Base-by-base conservation (phyloP, 2,888 invertebrate genomes). In the Physocephala rufipes region DNA sequence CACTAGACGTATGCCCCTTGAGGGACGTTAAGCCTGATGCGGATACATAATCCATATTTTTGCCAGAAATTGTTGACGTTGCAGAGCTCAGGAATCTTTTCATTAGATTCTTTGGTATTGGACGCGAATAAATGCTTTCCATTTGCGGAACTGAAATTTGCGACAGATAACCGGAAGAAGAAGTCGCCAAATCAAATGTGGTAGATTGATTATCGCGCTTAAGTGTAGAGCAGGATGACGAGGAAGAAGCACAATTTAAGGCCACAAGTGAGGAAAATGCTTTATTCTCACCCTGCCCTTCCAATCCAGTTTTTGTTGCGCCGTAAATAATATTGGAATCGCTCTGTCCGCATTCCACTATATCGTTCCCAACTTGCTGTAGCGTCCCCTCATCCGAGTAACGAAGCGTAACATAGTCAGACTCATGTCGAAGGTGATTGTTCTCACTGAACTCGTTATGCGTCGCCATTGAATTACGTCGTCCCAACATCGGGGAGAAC, bases 331-430 rank as follows among this genome's bases (percentile, higher is more conserved):
- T 24, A 13, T 36, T 76, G 71, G n/a, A 78, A 70, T 13, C 55
- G n/a, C 16, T 53, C 12, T 21, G 36, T 12, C 12, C 51, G 5
- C 70, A 70, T 2, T 66, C 71, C 7, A 82, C 77, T 2, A 73
- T 43, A 53, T 84, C 82, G 45, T 81, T 80, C 36, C 82, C 85
- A 16, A 86, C 80, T 3, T 81, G 79, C 69, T 84, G 81, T 12
- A 86, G 75, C 58, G 82, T 78, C 2, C 83, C 85, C 0, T 82
- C 81, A 2, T 82, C 78, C n/a, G 76, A 81, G 72, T 86, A 86
- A 5, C 84, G 81, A 16, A 86, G 71, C 0, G 86, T 86, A 0
- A 86, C 86, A 70, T 86, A 86, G 65, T 86, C 86, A 0, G 86
- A 86, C 53, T 86, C 86, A 0, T 86, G 85, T 0, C 85, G 77